Conservation (phyloP, 2,888 invertebrate species). For the Caenorhabditis imperialis region DNA sequence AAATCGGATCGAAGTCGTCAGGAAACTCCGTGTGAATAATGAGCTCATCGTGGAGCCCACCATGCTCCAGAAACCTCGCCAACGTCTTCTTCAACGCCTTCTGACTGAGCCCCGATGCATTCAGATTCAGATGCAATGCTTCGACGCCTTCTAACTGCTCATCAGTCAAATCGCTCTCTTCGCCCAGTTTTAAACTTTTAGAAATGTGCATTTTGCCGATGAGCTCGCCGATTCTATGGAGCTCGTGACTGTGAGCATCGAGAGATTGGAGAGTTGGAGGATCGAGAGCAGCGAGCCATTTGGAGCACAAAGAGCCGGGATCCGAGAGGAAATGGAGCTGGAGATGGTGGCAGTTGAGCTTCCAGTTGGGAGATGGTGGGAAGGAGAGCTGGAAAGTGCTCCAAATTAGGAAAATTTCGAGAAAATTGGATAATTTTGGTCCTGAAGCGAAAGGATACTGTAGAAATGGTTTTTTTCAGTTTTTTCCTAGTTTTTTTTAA, state of each 20-base stretch:
- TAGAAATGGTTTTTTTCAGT: no score
- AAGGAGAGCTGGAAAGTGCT: no score
- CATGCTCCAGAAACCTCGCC: not conserved
- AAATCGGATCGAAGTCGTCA: not conserved
- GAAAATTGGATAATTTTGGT: not conserved
- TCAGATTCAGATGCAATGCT: not conserved
- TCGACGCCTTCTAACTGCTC: conserved; percentile 2
- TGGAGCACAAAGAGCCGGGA: no score
- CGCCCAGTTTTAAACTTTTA: no score
- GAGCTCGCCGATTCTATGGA: no score
- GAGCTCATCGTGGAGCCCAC: not conserved
- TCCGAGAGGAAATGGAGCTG: not conserved
- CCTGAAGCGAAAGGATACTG: no score
- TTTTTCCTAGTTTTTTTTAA: no score
- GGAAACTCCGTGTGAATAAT: not conserved
- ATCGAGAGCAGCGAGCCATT: no score
- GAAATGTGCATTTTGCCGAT: no score
- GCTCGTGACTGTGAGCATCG: no score
- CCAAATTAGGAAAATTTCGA: not conserved
- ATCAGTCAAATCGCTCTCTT: conserved; percentile 2
- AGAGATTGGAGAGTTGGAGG: no score
- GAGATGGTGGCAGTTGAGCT: not conserved
- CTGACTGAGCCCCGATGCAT: not conserved
- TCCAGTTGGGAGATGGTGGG: no score
- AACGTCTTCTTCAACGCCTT: conserved; percentile 5